Evolutionary conservation across 2,888 invertebrate species (phyloP).

Genomic region (Tillus elongatus): DNA sequence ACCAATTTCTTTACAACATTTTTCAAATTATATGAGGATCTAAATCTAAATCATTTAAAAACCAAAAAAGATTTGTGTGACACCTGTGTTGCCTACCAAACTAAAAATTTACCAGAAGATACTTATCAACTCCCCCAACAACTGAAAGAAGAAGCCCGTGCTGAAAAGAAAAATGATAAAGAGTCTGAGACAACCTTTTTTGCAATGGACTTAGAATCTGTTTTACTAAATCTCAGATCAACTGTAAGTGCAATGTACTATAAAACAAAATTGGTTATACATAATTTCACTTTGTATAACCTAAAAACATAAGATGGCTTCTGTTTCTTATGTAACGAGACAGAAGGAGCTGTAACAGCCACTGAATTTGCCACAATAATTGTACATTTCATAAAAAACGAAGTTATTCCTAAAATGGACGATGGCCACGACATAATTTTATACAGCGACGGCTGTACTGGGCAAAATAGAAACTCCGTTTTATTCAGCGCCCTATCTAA

Average conservation of each 20-base stretch:
- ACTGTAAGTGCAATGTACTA: constrained; percentile 7
- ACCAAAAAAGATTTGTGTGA: constrained; percentile 9
- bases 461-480: constrained; percentile 12
- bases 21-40: background rate
- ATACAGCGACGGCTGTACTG: constrained; percentile 14
- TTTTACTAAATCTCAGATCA: constrained; percentile 6
- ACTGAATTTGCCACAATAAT: background rate
- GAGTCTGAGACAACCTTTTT: constrained; percentile 4
- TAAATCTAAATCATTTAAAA: background rate
- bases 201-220: constrained; percentile 8
- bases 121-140: constrained; percentile 10
- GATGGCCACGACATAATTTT: constrained; percentile 9
- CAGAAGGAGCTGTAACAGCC: background rate
- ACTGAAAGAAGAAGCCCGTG: constrained; percentile 14
- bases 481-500: constrained; percentile 12
- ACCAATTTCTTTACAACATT: background rate
- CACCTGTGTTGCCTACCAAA: constrained; percentile 9
- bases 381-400: background rate
- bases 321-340: background rate
- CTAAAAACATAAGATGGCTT: constrained; percentile 2
- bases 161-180: constrained; percentile 13
- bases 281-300: constrained; percentile 7
- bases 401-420: background rate
- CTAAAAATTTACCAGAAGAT: constrained; percentile 11
- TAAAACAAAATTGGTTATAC: constrained; percentile 7